Evolutionary conservation across 2,888 invertebrate species (phyloP), one percentile per base, ranked within the genome.

Genomic region (Rhabditoides inermis): DNA sequence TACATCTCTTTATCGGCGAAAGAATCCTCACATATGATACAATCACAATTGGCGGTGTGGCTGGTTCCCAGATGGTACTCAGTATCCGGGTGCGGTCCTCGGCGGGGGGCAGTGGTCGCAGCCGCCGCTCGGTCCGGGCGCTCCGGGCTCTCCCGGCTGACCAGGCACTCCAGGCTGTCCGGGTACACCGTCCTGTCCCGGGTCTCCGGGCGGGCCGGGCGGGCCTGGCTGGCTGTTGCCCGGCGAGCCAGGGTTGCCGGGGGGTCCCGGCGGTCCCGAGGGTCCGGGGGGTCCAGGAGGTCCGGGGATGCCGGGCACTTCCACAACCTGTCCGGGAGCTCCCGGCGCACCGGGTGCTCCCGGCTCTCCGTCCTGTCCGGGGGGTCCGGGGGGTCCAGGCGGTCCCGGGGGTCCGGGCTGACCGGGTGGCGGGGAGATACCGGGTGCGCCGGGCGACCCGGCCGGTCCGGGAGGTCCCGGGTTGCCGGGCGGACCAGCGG

Each of bases 51-150:
- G n/a, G n/a, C n/a, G n/a, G n/a, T n/a, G n/a, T n/a, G n/a, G n/a
- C n/a, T n/a, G n/a, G n/a, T n/a, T n/a, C n/a, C n/a, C n/a, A 32
- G 35, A 32, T 10, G n/a, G 35, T 12, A n/a, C 10, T 40, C 50
- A 63, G 52, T 63, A 63, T 52, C 63, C 63, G 49, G 58, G 60
- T 36, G 63, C 63, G 49, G 60, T 56, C 32, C 62, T 53, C 47
- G 62, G 55, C 50, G 62, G 57, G 49, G 59, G 58, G 56, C 63
- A 63, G 53, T 63, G 63, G 50, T 60, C 60, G 60, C 63, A 63
- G 52, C 58, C 50, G 55, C 62, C 62, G 41, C 52, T 27, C 47
- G 48, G 45, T 54, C 62, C 62, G 22, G 55, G 49, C 23, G 27
- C 25, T 58, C 58, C 58, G 46, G 55, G 55, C 36, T 55, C 30